Base-by-base conservation (phyloP, 1,140 invertebrate species). In the Formica exsecta region DNA sequence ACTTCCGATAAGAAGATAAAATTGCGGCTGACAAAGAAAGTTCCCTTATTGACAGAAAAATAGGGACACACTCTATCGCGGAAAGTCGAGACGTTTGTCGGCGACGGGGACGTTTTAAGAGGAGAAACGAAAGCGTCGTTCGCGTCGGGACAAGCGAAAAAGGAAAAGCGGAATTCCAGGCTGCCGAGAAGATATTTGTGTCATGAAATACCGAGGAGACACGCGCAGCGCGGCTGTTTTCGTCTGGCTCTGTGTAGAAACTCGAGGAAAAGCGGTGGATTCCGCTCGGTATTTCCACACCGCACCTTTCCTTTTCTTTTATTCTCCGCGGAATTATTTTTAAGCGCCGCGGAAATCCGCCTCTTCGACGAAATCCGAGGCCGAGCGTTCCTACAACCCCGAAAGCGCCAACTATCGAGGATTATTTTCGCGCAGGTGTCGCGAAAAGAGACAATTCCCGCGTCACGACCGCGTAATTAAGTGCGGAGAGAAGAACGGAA, bases 171-270 rank as follows among this genome's bases (percentile, higher is more conserved):
- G 57, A 92, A 92, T 93, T 93, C 92, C 86, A 80, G 89, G 74
- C 73, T 87, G 91, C 84, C 86, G 84, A 66, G 38, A 92, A 93
- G 91, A 93, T 92, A 92, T 92, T 92, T 92, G 91, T 92, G 91
- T 92, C 92, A 92, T 91, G 92, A 90, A 92, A 91, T 91, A 91
- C 85, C 80, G 81, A 86, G 73, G 84, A 89, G 88, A 90, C 73
- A 90, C 86, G 64, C 71, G 76, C 38, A 65, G 41, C 62, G 85
- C 70, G 85, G 90, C 87, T 84, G 87, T 90, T 87, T 90, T 90
- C 89, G 89, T 90, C 89, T 80, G 61, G 25, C 74, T 64, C 57
- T 79, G 65, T 59, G 65, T 85, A 86, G 85, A 88, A 80, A 90
- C 76, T 48, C 80, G 75, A 64, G 80, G 86, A 90, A 90, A 90